Conservation (phyloP, 2,888 invertebrate species). For the Cyrtodaria siliqua region DNA sequence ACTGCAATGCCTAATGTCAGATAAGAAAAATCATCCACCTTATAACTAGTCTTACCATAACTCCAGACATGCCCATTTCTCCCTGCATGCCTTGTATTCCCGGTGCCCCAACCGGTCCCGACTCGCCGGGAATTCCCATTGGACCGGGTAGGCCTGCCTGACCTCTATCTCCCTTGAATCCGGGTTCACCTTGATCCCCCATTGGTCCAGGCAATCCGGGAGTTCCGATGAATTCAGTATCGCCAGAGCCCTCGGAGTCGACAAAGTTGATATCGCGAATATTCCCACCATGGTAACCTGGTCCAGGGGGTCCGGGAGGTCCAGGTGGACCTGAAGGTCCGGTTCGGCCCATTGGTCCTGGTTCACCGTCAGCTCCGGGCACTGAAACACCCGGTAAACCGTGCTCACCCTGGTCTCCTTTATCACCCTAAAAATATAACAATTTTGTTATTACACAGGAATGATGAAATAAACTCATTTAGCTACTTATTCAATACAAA, state of each 20-base stretch:
- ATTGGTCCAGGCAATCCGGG: constrained; percentile 54
- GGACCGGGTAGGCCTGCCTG: constrained; percentile 10
- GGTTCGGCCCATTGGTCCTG: constrained; percentile 48
- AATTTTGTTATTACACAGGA: too few species aligned
- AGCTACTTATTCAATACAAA: too few species aligned
- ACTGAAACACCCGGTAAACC: constrained; percentile 58
- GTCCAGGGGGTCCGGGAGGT: constrained; percentile 50
- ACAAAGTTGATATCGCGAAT: not conserved
- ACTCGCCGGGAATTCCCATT: constrained; percentile 58
- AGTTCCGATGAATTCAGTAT: constrained; percentile 27
- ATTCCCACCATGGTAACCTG: constrained; percentile 9
- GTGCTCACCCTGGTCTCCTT: constrained; percentile 53
- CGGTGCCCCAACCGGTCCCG: constrained; percentile 57
- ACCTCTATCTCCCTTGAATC: constrained; percentile 49
- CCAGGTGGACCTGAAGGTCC: constrained; percentile 59
- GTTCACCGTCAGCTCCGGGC: constrained; percentile 36
- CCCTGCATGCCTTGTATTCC: constrained; percentile 64
- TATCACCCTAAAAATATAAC: constrained; percentile 40
- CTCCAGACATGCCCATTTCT: constrained; percentile 65
- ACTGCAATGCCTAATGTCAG: too few species aligned
- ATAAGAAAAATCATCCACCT: too few species aligned
- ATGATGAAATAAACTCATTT: too few species aligned
- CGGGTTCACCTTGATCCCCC: constrained; percentile 61
- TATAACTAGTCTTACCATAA: constrained; percentile 53
- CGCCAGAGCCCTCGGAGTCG: constrained; percentile 56